phyloP scores from a whole-genome alignment of 2,797 vertebrate genomes.

The Pseudotriccus pelzelni region DNA sequence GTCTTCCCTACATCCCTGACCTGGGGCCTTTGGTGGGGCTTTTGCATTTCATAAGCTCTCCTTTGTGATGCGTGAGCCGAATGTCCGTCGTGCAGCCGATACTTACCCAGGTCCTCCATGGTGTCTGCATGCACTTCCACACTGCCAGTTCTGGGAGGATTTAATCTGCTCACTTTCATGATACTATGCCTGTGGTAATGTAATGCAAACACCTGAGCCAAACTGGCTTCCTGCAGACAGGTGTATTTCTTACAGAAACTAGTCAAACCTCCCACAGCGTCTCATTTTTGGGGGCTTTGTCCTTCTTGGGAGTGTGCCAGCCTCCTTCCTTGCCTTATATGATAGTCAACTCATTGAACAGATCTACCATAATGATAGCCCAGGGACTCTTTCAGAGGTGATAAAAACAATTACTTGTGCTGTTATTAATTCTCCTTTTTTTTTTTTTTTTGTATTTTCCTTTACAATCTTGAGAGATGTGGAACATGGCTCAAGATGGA shows the following conservation, averaged over 20 bases:
- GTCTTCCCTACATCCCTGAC: background rate
- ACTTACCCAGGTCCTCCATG: background rate
- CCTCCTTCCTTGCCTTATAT: background rate
- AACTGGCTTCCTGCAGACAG: background rate
- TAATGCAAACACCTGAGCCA: background rate
- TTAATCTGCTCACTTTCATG: background rate
- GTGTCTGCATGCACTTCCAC: accelerated
- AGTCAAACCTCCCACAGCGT: background rate
- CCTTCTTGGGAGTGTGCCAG: background rate
- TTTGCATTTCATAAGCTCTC: background rate
- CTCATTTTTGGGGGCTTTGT: background rate
- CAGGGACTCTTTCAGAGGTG: background rate
- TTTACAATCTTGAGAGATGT: background rate
- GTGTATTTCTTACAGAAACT: background rate
- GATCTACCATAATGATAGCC: background rate
- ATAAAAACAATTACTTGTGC: background rate
- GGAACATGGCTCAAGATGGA: background rate
- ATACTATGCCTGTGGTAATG: background rate
- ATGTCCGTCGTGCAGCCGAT: background rate
- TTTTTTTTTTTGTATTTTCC: background rate
- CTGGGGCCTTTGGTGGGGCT: background rate
- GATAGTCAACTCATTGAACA: background rate
- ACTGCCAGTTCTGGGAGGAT: background rate
- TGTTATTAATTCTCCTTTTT: background rate
- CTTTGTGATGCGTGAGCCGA: background rate